These are phyloP conservation scores for Branchipolynoe longqiensis DNA, from an alignment of 2,888 invertebrate species.

Conservation along the genomic window DNA sequence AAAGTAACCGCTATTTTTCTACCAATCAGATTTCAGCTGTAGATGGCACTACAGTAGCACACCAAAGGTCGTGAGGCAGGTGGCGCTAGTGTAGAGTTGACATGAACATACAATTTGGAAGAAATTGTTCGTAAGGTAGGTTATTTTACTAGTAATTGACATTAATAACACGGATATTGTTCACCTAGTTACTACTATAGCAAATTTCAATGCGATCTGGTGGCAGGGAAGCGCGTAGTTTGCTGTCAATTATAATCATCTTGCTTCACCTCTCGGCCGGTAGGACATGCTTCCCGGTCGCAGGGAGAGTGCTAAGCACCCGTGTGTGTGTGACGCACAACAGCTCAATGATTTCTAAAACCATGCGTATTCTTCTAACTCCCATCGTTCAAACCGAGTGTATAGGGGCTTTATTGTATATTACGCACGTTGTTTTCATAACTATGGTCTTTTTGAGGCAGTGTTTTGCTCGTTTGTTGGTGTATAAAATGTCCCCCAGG, in stretches of 20 bases:
- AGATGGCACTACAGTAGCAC: slow-evolving; percentile 9
- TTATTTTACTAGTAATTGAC: not conserved
- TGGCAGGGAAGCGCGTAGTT: not conserved
- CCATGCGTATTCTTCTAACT: not conserved
- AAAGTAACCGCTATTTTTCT: slow-evolving; percentile 10
- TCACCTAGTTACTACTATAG: too few relatives aligned
- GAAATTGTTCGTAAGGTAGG: not conserved
- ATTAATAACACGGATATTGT: not conserved
- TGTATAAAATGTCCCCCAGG: slow-evolving; percentile 13
- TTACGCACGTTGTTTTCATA: too few relatives aligned
- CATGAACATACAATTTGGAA: not conserved
- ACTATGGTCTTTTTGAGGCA: too few relatives aligned
- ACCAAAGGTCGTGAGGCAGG: slow-evolving; percentile 50
- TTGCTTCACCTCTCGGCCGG: not conserved
- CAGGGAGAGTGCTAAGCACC: not conserved
- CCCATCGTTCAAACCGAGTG: not conserved
- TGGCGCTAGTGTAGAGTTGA: slow-evolving; percentile 41
- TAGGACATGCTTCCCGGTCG: slow-evolving; percentile 7
- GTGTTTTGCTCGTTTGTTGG: not conserved
- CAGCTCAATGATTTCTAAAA: not conserved
- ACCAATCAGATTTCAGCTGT: slow-evolving; percentile 38
- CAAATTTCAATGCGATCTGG: not conserved
- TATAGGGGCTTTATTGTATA: not conserved
- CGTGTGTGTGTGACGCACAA: not conserved
- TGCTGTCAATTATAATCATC: not conserved